Conservation (phyloP, 2,888 invertebrate species). For the Panopea generosa region DNA sequence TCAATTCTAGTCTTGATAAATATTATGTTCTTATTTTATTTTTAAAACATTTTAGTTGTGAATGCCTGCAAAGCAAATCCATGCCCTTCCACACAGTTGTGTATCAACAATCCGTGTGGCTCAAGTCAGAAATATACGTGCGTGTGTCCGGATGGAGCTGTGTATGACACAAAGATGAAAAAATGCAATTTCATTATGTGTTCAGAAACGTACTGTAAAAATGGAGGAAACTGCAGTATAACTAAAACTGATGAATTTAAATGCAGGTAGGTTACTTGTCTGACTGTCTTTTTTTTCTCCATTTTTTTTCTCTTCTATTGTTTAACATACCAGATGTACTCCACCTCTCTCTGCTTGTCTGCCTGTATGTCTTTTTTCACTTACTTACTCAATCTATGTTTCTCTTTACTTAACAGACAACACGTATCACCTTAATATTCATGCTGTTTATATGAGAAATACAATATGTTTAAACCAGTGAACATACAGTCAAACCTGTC, state of each 20-base stretch:
- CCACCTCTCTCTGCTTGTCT: neutral
- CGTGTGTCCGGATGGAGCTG: constrained; percentile 83
- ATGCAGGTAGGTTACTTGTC: constrained; percentile 67
- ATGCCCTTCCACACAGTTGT: constrained; percentile 84
- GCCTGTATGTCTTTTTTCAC: neutral
- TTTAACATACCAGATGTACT: neutral
- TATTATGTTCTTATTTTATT: no score
- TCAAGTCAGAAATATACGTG: constrained; percentile 75
- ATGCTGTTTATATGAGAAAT: no score
- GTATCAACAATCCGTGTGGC: constrained; percentile 83
- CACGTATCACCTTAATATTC: neutral
- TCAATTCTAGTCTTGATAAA: no score
- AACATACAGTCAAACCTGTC: no score
- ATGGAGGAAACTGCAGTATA: constrained; percentile 88
- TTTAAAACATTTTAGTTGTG: constrained; percentile 26
- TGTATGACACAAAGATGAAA: constrained; percentile 44
- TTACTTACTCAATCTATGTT: neutral
- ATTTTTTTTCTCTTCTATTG: no score
- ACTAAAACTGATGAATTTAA: constrained; percentile 63
- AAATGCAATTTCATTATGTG: constrained; percentile 63
- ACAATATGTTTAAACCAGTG: no score
- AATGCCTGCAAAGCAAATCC: constrained; percentile 52
- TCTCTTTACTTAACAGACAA: neutral
- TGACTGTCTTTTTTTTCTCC: neutral
- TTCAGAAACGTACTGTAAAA: constrained; percentile 76